Conservation (phyloP, 2,888 invertebrate genomes). For the Drosophila putrida region DNA sequence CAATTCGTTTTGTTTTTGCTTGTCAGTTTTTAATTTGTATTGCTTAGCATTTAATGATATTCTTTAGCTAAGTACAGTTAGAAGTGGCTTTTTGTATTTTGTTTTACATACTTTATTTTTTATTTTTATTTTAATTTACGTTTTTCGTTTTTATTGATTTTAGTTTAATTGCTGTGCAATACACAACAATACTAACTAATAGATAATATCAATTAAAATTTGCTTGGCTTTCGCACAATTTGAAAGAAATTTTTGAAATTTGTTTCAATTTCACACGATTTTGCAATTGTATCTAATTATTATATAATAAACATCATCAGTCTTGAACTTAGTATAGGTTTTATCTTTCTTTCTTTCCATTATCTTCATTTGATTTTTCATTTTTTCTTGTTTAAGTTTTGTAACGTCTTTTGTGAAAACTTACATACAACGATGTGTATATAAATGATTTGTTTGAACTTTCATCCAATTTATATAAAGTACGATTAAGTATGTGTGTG, state of each 20-base stretch:
- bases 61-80: slow-evolving; percentile 43
- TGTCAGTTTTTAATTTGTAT: slow-evolving; percentile 1
- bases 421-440: slow-evolving; percentile 11
- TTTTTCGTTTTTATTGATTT: neutral
- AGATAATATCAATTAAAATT: slow-evolving; percentile 58
- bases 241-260: slow-evolving; percentile 58
- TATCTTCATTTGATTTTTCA: slow-evolving; percentile 14
- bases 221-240: slow-evolving; percentile 37
- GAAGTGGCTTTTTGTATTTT: slow-evolving; percentile 9
- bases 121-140: neutral
- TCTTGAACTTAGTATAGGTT: slow-evolving; percentile 82
- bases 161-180: slow-evolving; percentile 35
- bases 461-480: neutral
- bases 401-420: slow-evolving; percentile 59
- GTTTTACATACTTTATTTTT: too few relatives aligned
- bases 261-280: slow-evolving; percentile 43
- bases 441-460: slow-evolving; percentile 35
- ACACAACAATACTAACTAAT: slow-evolving; percentile 56
- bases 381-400: slow-evolving; percentile 33
- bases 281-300: slow-evolving; percentile 70
- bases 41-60: slow-evolving; percentile 76
- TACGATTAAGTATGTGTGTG: slow-evolving; percentile 2
- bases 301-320: slow-evolving; percentile 82
- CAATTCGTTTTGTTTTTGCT: slow-evolving; percentile 21
- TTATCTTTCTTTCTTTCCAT: slow-evolving; percentile 26